phyloP scores from a whole-genome alignment of 1,140 invertebrate genomes.

The Diorhabda elongata region DNA sequence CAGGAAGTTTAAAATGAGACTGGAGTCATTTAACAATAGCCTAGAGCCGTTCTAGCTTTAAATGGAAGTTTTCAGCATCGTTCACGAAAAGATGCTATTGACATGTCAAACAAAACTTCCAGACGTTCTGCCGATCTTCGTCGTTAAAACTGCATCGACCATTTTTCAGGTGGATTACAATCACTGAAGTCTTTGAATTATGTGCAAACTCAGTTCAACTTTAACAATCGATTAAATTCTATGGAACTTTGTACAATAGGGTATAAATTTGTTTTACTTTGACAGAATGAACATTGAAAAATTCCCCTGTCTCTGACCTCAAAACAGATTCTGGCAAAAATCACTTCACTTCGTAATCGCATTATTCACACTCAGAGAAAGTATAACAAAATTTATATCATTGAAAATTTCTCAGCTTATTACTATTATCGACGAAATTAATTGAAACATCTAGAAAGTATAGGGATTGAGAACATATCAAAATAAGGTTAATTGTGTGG shows the following conservation, averaged over 20 bases:
- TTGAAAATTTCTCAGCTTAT: no score
- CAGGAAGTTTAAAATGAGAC: constrained; percentile 1
- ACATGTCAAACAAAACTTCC: not conserved
- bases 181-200: not conserved
- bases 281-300: not conserved
- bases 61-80: not conserved
- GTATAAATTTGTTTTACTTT: constrained; percentile 1
- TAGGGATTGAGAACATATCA: no score
- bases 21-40: not conserved
- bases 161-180: constrained; percentile 1
- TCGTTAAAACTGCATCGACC: not conserved
- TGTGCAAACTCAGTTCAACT: not conserved
- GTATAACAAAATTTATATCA: no score
- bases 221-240: not conserved
- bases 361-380: no score
- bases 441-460: no score
- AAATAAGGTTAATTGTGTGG: no score
- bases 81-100: not conserved
- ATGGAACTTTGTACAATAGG: constrained; percentile 2
- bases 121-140: not conserved
- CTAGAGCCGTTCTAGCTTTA: not conserved
- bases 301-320: not conserved
- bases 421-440: no score
- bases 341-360: no score
- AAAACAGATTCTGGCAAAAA: no score